A percentile compares a stretch with the other conserved stretches of the same genome.
Evolutionary conservation across 2,888 invertebrate genomes (phyloP).

Genomic region (Eueremaeus valkanovi): DNA sequence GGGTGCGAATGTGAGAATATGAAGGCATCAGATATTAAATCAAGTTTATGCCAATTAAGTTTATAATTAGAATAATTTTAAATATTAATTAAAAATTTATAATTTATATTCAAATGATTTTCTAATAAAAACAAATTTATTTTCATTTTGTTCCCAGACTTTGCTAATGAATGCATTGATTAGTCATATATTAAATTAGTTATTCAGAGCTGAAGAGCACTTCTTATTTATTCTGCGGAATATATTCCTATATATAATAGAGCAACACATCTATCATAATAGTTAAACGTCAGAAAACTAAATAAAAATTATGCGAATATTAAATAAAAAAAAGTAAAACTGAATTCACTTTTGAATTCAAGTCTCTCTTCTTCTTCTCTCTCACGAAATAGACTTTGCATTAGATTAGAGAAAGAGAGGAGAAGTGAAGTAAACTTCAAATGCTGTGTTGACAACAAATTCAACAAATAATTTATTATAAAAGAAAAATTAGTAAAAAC

Average conservation of each 20-base stretch:
- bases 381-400: constrained; percentile 30
- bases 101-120: neutral
- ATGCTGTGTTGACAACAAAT: constrained; percentile 32
- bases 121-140: neutral
- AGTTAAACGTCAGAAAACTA: neutral
- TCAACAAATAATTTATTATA: constrained; percentile 29
- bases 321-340: neutral
- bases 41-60: neutral
- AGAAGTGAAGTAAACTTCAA: neutral
- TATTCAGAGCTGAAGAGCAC: neutral
- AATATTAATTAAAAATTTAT: neutral
- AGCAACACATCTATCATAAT: neutral
- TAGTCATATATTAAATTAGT: too few relatives aligned
- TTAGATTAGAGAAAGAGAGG: too few relatives aligned
- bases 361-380: neutral
- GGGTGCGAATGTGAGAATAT: constrained; percentile 10
- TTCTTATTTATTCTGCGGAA: too few relatives aligned
- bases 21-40: neutral
- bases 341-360: neutral
- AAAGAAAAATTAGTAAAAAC: constrained; percentile 30
- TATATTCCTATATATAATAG: neutral
- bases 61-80: neutral
- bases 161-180: too few relatives aligned
- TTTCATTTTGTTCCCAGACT: too few relatives aligned
- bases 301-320: neutral